phyloP scores from a whole-genome alignment of 2,888 invertebrate genomes.

The Chironomus riparius region DNA sequence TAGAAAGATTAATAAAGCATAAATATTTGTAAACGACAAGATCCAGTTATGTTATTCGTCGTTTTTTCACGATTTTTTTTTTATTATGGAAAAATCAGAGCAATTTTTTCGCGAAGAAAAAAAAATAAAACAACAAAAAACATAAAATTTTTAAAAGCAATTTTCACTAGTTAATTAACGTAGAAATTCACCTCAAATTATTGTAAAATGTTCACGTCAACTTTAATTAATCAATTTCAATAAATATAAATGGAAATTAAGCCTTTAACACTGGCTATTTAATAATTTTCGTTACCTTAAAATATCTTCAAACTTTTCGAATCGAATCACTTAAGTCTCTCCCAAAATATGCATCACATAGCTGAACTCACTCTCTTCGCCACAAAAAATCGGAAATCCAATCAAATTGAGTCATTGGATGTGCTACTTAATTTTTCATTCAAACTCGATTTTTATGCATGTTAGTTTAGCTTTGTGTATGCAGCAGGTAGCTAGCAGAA shows the following conservation, averaged over 20 bases:
- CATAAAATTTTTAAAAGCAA: background rate
- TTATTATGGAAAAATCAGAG: background rate
- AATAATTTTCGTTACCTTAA: background rate
- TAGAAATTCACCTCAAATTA: background rate
- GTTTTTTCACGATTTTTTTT: background rate
- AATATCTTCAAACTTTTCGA: too few relatives aligned
- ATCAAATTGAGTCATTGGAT: too few relatives aligned
- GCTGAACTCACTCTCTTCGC: too few relatives aligned
- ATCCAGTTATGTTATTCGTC: background rate
- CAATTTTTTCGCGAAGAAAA: background rate
- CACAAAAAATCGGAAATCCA: too few relatives aligned
- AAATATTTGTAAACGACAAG: background rate
- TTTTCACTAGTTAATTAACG: background rate
- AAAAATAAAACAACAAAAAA: constrained; percentile 7
- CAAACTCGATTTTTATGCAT: too few relatives aligned
- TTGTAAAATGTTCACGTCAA: background rate
- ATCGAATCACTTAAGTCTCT: too few relatives aligned
- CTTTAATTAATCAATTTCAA: background rate
- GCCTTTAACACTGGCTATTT: background rate
- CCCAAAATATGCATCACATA: too few relatives aligned
- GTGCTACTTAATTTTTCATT: too few relatives aligned
- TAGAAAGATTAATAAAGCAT: background rate
- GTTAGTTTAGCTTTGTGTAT: too few relatives aligned
- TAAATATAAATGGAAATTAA: too few relatives aligned
- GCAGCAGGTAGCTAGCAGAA: too few relatives aligned